These are phyloP conservation scores for Troides aeacus DNA, from an alignment of 2,888 invertebrate genomes.

Conservation along the genomic window DNA sequence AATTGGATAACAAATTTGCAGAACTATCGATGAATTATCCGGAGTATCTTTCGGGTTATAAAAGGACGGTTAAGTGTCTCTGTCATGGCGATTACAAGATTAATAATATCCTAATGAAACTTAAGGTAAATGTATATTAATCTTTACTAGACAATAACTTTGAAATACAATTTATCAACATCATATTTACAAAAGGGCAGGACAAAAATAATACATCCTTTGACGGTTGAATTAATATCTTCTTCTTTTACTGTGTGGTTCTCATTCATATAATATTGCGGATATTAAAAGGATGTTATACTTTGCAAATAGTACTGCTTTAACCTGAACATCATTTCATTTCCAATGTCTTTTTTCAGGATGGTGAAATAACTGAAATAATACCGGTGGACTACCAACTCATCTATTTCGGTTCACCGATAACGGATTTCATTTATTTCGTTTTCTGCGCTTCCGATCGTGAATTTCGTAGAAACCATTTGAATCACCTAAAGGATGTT, in stretches of 20 bases:
- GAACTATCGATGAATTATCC: slow-evolving; percentile 36
- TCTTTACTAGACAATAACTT: background rate
- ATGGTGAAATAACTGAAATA: slow-evolving; percentile 42
- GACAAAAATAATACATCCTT: no score
- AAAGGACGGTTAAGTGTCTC: slow-evolving; percentile 36
- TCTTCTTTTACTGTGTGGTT: no score
- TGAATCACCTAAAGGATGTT: slow-evolving; percentile 42
- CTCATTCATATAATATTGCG: no score
- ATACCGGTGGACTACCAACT: slow-evolving; percentile 48
- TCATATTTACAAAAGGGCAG: no score
- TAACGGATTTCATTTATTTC: slow-evolving; percentile 44
- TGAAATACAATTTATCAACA: no score
- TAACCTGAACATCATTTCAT: no score
- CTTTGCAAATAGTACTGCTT: no score
- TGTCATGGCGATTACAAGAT: slow-evolving; percentile 54
- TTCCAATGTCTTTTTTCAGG: slow-evolving; percentile 38
- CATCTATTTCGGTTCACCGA: slow-evolving; percentile 41
- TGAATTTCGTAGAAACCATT: slow-evolving; percentile 43
- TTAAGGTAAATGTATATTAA: slow-evolving; percentile 45
- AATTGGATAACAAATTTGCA: slow-evolving; percentile 36
- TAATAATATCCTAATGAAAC: slow-evolving; percentile 55
- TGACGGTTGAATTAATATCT: no score
- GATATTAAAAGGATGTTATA: no score
- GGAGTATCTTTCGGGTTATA: slow-evolving; percentile 36
- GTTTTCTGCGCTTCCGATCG: slow-evolving; percentile 40